Evolutionary conservation across 2,888 invertebrate genomes (phyloP), one percentile per base, ranked within the genome.

Genomic region (Endotricha flammealis): DNA sequence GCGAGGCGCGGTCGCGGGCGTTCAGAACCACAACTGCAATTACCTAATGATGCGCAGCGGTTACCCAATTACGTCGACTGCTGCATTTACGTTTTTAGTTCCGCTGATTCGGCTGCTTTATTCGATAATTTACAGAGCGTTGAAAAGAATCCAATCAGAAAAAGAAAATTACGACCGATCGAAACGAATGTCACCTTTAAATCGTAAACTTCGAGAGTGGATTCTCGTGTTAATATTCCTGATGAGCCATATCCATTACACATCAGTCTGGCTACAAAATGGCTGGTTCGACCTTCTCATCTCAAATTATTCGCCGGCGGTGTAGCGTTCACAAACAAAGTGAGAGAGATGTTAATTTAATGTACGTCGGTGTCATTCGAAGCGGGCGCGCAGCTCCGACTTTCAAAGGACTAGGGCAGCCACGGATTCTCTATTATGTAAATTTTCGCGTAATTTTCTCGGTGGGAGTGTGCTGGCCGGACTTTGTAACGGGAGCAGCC

Each of bases 371-470:
- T 74, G 81, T 80, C 82, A 77, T 70, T 76, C 64, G 75, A 73
- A 66, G 66, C 77, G 69, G 64, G 64, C 70, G 63, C 68, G 48
- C 53, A 66, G 67, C 62, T 55, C 71, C 63, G 65, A 71, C 71
- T 79, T 79, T 81, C 82, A 82, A 83, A 83, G 82, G 81, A 78
- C 75, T 61, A 69, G 70, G 72, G 70, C 64, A 63, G 75, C 80
- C 81, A 82, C 81, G 77, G 82, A 78, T 80, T 83, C 78, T 81
- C 81, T 81, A 82, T 85, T 83, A 85, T 85, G 85, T 79, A 85
- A 85, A 85, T 85, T 83, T 75, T 63, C 70, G 62, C 66, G 78
- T 83, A 83, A 83, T 83, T 83, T 82, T 71, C 76, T 74, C 78
- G 62, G 70, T 67, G 67, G 67, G 64, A 66, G 69, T 66, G 59